Evolutionary conservation across 1,140 invertebrate species (phyloP), one percentile per base, ranked within the genome.

Genomic region (Cotesia chilonis): DNA sequence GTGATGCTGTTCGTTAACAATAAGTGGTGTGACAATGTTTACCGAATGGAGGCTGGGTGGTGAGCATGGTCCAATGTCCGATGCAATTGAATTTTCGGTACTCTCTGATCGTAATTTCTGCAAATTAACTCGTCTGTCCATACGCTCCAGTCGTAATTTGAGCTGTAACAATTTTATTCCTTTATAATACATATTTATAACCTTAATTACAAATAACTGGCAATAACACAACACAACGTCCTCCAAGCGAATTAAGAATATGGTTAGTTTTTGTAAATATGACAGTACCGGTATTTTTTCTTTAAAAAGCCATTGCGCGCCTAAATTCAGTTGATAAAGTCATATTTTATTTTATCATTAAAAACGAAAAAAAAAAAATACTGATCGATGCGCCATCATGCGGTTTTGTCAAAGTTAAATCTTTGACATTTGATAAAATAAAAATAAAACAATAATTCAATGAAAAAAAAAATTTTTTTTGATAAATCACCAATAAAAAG

Each of bases 81-180:
- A 77, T 35, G 69, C 63, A 3, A 79, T 73, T 2, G 82, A 80
- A 80, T 82, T 86, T 68, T 87, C 86, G 28, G 76, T 76, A 57
- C 76, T 79, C 38, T 87, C 86, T 3, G 81, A 80, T 7, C 84
- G 75, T 52, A 83, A 66, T 66, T 87, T 87, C 72, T 88, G 86
- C 20, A 88, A 76, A 71, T 81, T 87, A 17, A 87, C 85, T 57
- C 88, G 81, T 68, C 87, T 86, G 77, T 90, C 88, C 84, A 90
- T 87, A 75, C 88, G 88, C 72, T 87, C 88, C 76, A 90, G 75
- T 9, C 88, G 87, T 71, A 89, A 81, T 73, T 89, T 89, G 59
- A 90, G 85, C 89, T 90, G 77, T 28, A 87, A 89, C 63, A 83
- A 69, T 64, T 70, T 64, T 28, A 76, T 69, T 55, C 37, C 63